phyloP scores from a whole-genome alignment of 2,113 vertebrate genomes.

The Maylandia zebra region DNA sequence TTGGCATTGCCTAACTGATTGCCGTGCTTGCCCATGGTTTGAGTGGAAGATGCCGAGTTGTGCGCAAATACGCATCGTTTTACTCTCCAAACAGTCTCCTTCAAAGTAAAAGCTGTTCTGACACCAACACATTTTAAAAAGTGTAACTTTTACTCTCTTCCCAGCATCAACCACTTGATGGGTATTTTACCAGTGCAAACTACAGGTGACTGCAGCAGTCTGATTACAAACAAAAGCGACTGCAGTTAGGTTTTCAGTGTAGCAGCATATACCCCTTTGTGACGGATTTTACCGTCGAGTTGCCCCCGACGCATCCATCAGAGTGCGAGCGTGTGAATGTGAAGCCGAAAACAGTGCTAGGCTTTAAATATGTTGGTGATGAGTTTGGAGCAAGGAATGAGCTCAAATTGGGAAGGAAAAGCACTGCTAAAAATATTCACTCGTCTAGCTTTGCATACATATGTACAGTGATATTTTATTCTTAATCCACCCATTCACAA shows the following conservation, averaged over 20 bases:
- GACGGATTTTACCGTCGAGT: background rate
- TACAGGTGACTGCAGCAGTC: background rate
- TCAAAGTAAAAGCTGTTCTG: background rate
- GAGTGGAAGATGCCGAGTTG: accelerated
- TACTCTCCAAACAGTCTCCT: background rate
- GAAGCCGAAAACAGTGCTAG: background rate
- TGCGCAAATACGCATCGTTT: accelerated
- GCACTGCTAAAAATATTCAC: background rate
- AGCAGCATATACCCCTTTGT: background rate
- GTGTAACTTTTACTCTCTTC: background rate
- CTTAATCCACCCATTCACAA: background rate
- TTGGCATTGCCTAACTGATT: background rate
- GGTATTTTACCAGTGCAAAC: background rate
- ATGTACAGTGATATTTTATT: background rate
- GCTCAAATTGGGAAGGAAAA: background rate
- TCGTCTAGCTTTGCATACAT: background rate
- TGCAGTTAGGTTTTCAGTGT: background rate
- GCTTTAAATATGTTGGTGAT: background rate
- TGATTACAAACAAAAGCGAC: background rate
- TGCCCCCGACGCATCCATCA: background rate
- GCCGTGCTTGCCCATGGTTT: accelerated
- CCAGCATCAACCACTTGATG: background rate
- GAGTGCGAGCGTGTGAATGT: background rate
- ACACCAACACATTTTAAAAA: background rate
- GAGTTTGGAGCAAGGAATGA: background rate